phyloP scores from a whole-genome alignment of 2,113 vertebrate species.

The Solea solea region DNA sequence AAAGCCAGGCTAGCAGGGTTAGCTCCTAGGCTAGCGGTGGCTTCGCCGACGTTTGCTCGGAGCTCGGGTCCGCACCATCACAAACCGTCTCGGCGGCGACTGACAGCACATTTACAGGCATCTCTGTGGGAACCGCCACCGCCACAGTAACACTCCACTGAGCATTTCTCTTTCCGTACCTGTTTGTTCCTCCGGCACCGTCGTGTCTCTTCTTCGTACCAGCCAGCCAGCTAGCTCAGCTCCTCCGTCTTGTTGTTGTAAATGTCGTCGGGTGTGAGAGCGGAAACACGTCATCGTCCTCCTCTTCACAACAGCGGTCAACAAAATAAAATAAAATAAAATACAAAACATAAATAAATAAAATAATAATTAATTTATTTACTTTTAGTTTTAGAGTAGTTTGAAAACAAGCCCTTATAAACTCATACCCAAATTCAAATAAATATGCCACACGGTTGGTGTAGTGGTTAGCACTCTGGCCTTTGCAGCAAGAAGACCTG shows the following conservation, averaged over 20 bases:
- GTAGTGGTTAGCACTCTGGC: too few species aligned
- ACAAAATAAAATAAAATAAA: not conserved
- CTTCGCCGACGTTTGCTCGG: not conserved
- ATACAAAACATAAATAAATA: too few species aligned
- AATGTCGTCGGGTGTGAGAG: conserved; percentile 55
- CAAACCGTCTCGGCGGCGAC: not conserved
- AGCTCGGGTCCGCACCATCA: not conserved
- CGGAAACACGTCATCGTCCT: conserved; percentile 67
- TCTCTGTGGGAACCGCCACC: fast-evolving
- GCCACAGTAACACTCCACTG: fast-evolving
- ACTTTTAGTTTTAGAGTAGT: too few species aligned
- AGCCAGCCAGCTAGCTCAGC: not conserved
- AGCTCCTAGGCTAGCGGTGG: conserved; percentile 50
- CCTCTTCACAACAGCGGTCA: conserved; percentile 29
- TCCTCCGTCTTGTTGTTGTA: conserved; percentile 57
- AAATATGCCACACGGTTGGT: too few species aligned
- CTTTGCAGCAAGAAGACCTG: too few species aligned
- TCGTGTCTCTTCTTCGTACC: conserved; percentile 12
- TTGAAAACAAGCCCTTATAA: too few species aligned
- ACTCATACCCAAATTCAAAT: too few species aligned
- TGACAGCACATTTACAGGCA: conserved; percentile 10
- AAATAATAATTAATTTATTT: too few species aligned
- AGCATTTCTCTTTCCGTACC: conserved; percentile 1
- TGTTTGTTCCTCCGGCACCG: not conserved
- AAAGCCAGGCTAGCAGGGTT: conserved; percentile 17